Evolutionary conservation across 2,797 vertebrate species (phyloP).

Genomic region (Gymnopithys bicolor): DNA sequence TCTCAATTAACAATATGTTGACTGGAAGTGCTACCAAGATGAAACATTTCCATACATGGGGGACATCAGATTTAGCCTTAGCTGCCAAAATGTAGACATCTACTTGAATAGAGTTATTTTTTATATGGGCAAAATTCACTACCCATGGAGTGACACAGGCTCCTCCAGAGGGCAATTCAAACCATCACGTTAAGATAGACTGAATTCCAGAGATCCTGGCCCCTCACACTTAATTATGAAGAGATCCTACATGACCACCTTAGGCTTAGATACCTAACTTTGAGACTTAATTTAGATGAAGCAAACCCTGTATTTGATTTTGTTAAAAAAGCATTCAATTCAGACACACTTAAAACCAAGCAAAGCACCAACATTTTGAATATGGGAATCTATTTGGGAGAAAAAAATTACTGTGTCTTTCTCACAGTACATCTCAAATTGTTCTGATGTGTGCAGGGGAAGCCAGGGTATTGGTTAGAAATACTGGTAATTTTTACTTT

Average conservation of each 20-base stretch:
- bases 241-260: background rate
- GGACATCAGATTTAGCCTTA: background rate
- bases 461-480: conserved; percentile 45
- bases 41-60: background rate
- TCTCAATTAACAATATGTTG: background rate
- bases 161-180: background rate
- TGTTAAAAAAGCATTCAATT: conserved; percentile 39
- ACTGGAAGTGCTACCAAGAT: background rate
- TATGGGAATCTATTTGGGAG: background rate
- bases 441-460: conserved; percentile 8
- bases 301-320: background rate
- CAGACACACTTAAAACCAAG: background rate
- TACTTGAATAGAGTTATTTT: background rate
- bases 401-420: background rate
- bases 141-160: background rate
- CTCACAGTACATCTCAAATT: background rate
- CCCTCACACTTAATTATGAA: background rate
- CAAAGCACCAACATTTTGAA: background rate
- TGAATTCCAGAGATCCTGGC: background rate
- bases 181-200: background rate
- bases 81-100: background rate
- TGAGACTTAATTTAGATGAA: background rate
- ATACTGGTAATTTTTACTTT: conserved; percentile 10
- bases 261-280: background rate
- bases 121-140: background rate